phyloP scores from a whole-genome alignment of 2,797 vertebrate genomes.

The Manis pentadactyla region DNA sequence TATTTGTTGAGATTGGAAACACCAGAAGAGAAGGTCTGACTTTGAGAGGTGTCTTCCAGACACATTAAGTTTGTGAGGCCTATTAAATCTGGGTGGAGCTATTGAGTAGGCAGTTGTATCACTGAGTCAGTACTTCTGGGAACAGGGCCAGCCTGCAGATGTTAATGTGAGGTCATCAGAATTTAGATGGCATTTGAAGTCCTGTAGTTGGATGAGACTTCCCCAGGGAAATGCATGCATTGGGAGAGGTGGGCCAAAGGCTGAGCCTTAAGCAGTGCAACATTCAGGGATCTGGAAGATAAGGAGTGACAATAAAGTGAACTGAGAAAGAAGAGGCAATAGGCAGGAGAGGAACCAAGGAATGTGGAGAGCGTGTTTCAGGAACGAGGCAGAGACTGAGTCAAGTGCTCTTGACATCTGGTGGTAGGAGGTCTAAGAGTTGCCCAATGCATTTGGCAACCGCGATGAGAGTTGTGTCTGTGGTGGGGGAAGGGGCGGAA shows the following conservation, averaged over 20 bases:
- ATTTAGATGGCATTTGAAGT: neutral
- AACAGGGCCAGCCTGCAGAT: neutral
- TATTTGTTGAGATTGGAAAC: neutral
- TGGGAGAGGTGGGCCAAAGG: neutral
- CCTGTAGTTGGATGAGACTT: neutral
- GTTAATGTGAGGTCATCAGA: neutral
- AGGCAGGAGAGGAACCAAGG: neutral
- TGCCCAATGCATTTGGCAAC: neutral
- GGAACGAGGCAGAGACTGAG: neutral
- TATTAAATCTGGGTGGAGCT: neutral
- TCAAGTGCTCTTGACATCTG: neutral
- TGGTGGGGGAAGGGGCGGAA: neutral
- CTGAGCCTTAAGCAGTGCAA: neutral
- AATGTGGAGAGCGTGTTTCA: neutral
- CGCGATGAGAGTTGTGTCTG: neutral
- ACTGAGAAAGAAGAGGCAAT: neutral
- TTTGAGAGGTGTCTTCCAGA: neutral
- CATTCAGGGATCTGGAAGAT: neutral
- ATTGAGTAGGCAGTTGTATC: neutral
- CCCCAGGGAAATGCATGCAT: neutral
- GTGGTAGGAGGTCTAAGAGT: neutral
- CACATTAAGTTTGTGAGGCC: neutral
- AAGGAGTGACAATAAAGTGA: neutral
- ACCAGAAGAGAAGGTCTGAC: neutral
- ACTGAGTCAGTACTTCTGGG: neutral